Evolutionary conservation across 2,797 vertebrate genomes (phyloP).

Genomic region (Peromyscus nudipes): DNA sequence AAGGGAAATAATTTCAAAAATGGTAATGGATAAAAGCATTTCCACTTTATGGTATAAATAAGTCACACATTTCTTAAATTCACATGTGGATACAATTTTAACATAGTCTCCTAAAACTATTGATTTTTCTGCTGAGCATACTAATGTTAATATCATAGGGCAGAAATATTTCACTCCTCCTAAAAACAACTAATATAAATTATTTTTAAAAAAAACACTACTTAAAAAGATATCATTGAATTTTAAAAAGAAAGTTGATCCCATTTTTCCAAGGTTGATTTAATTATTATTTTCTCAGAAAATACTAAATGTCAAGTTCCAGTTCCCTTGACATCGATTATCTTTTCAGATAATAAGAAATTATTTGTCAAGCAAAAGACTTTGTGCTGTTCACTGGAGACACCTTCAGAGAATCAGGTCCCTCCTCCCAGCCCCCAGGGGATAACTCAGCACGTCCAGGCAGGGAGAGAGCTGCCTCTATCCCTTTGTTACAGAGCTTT

Average conservation of each 20-base stretch:
- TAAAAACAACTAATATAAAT: not conserved
- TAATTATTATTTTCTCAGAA: constrained; percentile 45
- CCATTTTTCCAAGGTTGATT: constrained; percentile 1
- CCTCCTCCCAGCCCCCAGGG: not conserved
- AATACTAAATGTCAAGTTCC: not conserved
- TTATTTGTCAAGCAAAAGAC: not conserved
- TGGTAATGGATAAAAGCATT: constrained; percentile 45
- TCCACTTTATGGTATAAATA: constrained; percentile 65
- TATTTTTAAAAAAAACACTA: not conserved
- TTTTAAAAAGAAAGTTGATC: not conserved
- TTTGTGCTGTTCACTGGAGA: not conserved
- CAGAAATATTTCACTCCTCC: not conserved
- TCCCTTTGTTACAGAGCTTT: constrained; percentile 52
- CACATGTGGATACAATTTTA: constrained; percentile 42
- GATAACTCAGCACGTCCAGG: not conserved
- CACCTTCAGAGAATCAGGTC: not conserved
- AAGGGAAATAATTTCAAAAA: constrained; percentile 69
- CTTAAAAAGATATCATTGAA: not conserved
- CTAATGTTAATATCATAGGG: not conserved
- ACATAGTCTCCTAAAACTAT: constrained; percentile 15
- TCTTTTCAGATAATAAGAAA: constrained; percentile 41
- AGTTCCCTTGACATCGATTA: not conserved
- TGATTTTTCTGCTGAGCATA: not conserved
- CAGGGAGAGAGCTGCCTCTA: not conserved
- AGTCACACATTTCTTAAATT: constrained; percentile 75